Base-by-base conservation (phyloP, 64 coral and sea anemone species). In the Trachythela sp. region DNA sequence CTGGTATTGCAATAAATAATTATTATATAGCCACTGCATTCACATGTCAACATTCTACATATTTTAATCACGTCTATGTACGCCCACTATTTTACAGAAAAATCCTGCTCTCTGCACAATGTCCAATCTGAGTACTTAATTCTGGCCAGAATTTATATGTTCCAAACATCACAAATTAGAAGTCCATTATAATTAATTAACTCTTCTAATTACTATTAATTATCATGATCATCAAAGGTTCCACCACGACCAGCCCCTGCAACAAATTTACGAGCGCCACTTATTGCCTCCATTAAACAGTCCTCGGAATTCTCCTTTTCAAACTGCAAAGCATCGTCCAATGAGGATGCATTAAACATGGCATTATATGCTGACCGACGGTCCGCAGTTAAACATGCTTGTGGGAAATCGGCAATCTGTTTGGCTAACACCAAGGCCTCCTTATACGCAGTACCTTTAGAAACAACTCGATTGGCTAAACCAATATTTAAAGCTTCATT, bases 401-500 rank as follows among this genome's bases (percentile, higher is more conserved):
- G 83, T 35, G 95, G 95, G 32, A 91, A 98, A 24, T 50, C 89
- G 20, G 93, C 51, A 14, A 98, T 94, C 83, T 91, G 42, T 4
- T 87, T 32, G 6, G 93, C 95, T 72, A 98, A 38, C 33, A 91
- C 84, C 15, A 98, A 83, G 1, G 93, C 93, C 70, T 64, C 87
- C 33, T 89, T 91, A 11, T 94, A 24, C 51, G 95, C 91, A 40
- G 88, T 89, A 7, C 91, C 95, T 48, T 94, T 98, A 0, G 93
- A 86, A 24, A 98, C 95, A 0, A 98, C 87, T 48, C 93, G 89
- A 49, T 98, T 94, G 7, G 89, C 95, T 35, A 98, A 77, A 0
- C 95, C 95, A 68, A 98, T 98, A 34, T 45, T 48, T 71, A 86
- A 39, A 51, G 95, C 95, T 83, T 98, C 95, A 71, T 94, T 20